Percentiles rank a stretch among this genome's conserved stretches.
Evolutionary conservation across 2,113 vertebrate species (phyloP).

Genomic region (Bubo bubo): DNA sequence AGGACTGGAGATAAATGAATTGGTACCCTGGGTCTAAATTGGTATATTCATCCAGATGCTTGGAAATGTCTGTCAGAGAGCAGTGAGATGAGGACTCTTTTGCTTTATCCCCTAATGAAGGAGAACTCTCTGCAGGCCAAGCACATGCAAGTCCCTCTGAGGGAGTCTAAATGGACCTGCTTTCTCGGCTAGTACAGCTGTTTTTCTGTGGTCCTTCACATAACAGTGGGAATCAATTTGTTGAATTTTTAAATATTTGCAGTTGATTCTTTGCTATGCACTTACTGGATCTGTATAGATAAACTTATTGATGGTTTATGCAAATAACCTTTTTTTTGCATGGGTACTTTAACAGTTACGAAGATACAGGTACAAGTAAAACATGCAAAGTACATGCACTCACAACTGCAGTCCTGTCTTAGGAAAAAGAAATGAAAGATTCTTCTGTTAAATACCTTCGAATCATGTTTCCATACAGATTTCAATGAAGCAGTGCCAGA

Average conservation of each 20-base stretch:
- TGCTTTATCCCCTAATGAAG: neutral
- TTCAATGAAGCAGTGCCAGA: constrained; percentile 80
- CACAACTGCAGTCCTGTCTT: neutral
- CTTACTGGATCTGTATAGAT: neutral
- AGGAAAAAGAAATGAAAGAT: neutral
- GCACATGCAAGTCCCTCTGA: neutral
- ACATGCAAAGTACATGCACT: neutral
- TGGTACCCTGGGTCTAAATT: neutral
- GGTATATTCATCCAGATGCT: neutral
- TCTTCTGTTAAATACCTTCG: neutral
- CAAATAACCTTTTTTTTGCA: neutral
- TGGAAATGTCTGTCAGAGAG: neutral
- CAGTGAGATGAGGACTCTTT: neutral
- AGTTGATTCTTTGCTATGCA: neutral
- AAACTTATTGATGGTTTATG: neutral
- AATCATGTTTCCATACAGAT: constrained; percentile 61
- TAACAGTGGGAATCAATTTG: neutral
- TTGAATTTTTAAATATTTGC: neutral
- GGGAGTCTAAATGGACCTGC: neutral
- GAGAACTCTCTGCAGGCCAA: neutral
- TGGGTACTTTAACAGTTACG: neutral
- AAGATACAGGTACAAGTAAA: neutral
- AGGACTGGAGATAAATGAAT: neutral
- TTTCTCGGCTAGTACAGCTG: neutral
- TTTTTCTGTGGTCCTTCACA: neutral